A percentile compares a stretch with the other conserved stretches of the same genome.
Conservation (phyloP, 2,888 invertebrate species). For the Papilio gigon region DNA sequence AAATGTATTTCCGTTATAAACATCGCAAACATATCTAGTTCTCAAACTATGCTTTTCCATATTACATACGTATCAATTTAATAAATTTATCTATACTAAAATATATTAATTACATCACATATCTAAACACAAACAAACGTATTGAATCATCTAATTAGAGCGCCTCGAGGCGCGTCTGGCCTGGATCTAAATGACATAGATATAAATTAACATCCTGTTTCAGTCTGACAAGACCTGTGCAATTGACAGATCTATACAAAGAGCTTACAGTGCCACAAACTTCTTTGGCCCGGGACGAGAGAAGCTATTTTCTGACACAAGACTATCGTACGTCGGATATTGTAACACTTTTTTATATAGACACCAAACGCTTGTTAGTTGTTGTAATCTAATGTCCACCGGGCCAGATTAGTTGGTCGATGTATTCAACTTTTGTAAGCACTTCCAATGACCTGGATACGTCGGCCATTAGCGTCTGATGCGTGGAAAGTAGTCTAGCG, state of each 20-base stretch:
- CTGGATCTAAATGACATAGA: neutral
- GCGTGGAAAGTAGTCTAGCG: constrained; percentile 26
- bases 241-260: constrained; percentile 10
- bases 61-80: too few species aligned
- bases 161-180: neutral
- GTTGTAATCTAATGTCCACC: too few species aligned
- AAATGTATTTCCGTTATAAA: too few species aligned
- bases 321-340: too few species aligned
- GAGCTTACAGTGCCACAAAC: too few species aligned
- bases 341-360: too few species aligned
- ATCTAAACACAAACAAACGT: neutral
- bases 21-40: too few species aligned
- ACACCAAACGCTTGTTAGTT: too few species aligned
- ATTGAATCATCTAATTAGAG: neutral
- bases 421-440: constrained; percentile 29
- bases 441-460: constrained; percentile 28
- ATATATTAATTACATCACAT: neutral
- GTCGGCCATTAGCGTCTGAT: constrained; percentile 12
- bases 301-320: too few species aligned
- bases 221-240: constrained; percentile 2
- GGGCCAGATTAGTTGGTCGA: too few species aligned
- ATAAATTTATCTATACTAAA: neutral
- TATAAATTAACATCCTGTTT: constrained; percentile 11
- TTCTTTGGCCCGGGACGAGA: too few species aligned
- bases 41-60: too few species aligned